Conservation (phyloP, 2,888 invertebrate species). For the Smittia sp. region DNA sequence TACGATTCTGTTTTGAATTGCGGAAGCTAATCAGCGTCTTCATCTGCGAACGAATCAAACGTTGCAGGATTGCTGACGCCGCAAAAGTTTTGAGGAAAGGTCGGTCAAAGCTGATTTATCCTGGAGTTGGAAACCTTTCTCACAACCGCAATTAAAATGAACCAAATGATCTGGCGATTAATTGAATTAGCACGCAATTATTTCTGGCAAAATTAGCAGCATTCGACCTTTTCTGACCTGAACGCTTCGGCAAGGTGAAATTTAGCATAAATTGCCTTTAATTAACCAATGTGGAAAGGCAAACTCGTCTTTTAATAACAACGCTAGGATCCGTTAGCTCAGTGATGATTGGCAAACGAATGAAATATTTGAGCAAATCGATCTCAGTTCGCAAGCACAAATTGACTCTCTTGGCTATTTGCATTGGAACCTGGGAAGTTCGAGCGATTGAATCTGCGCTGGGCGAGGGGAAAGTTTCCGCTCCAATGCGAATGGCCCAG, state of each 20-base stretch:
- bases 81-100: no score
- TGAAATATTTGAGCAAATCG: no score
- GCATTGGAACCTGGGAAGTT: no score
- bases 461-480: neutral
- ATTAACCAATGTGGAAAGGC: neutral
- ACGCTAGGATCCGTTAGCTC: no score
- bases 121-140: neutral
- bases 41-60: no score
- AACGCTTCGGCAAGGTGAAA: no score
- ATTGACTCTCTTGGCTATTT: conserved; percentile 3
- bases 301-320: neutral
- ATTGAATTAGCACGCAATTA: neutral
- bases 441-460: neutral
- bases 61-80: no score
- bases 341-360: no score
- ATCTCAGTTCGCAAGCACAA: no score
- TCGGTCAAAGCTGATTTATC: no score
- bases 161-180: neutral
- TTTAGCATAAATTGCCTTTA: neutral
- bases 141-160: conserved; percentile 7
- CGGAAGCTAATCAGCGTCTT: no score
- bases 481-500: neutral
- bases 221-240: neutral
- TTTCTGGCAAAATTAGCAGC: neutral
- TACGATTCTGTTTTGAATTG: no score